Conservation (phyloP, 2,888 invertebrate species). For the Dorcus parallelipipedus region DNA sequence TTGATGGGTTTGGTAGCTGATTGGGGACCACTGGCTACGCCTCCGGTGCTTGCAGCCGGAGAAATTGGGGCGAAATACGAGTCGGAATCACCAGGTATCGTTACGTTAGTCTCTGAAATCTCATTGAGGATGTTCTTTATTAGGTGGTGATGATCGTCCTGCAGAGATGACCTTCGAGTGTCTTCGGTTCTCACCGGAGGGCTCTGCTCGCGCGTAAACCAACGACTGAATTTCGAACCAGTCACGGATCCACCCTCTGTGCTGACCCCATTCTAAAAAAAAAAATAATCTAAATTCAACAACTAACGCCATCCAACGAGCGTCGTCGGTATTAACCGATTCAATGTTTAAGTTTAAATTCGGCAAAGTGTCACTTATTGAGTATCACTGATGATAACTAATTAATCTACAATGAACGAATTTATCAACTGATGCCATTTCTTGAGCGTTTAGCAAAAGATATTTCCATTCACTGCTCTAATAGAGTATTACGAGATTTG, state of each 20-base stretch:
- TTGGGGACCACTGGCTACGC: constrained; percentile 26
- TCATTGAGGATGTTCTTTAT: constrained; percentile 66
- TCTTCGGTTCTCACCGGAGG: constrained; percentile 40
- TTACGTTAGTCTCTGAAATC: constrained; percentile 49
- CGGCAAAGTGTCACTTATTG: too few relatives aligned
- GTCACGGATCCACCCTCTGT: constrained; percentile 52
- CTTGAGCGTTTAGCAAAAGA: too few relatives aligned
- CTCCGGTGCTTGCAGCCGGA: constrained; percentile 55
- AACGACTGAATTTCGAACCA: constrained; percentile 73
- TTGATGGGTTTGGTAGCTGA: constrained; percentile 45
- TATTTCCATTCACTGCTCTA: too few relatives aligned
- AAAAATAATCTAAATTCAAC: constrained; percentile 3
- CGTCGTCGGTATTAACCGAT: too few relatives aligned
- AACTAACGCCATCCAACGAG: too few relatives aligned
- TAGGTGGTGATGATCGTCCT: constrained; percentile 53
- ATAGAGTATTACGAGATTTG: too few relatives aligned
- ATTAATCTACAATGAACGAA: too few relatives aligned
- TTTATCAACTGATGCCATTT: too few relatives aligned
- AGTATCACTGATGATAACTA: too few relatives aligned
- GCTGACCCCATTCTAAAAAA: constrained; percentile 63
- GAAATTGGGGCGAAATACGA: constrained; percentile 70
- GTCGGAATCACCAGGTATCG: constrained; percentile 53
- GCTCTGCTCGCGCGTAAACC: constrained; percentile 67
- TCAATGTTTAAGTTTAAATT: too few relatives aligned
- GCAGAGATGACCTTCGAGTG: constrained; percentile 55